phyloP scores from a whole-genome alignment of 2,797 vertebrate species.

The Onychomys arenicola region DNA sequence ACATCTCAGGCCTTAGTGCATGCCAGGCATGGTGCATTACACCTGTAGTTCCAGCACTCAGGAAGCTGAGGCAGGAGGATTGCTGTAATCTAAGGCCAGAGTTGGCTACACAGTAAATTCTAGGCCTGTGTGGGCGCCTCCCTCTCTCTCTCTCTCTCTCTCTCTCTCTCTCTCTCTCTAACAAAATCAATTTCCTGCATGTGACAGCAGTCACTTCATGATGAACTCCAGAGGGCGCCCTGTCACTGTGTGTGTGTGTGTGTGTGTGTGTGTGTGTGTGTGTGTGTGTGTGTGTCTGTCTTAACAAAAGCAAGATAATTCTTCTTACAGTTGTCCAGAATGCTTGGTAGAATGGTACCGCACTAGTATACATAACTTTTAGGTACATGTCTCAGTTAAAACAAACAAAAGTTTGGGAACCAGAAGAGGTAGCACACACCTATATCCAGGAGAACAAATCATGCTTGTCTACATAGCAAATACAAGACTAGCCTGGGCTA shows the following conservation, averaged over 20 bases:
- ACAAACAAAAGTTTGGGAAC: not conserved
- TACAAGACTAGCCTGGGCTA: not conserved
- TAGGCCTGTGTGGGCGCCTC: not conserved
- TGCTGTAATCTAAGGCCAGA: too few relatives aligned
- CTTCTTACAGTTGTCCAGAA: not conserved
- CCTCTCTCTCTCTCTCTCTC: too few relatives aligned
- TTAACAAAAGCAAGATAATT: constrained; percentile 5
- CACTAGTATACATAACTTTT: not conserved
- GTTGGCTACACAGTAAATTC: not conserved
- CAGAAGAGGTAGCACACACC: not conserved
- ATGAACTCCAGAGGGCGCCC: constrained; percentile 43
- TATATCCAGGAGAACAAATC: not conserved
- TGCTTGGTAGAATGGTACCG: not conserved
- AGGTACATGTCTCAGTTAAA: not conserved
- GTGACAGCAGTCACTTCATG: not conserved
- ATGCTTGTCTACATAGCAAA: not conserved
- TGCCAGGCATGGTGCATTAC: not conserved
- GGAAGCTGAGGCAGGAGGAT: not conserved
- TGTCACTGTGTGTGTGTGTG: not conserved
- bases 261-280: too few relatives aligned
- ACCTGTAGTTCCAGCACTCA: not conserved
- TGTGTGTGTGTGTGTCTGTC: not conserved
- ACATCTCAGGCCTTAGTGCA: not conserved
- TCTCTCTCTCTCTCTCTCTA: not conserved
- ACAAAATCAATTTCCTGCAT: not conserved